phyloP scores from a whole-genome alignment of 2,113 vertebrate genomes.

The Meles meles region DNA sequence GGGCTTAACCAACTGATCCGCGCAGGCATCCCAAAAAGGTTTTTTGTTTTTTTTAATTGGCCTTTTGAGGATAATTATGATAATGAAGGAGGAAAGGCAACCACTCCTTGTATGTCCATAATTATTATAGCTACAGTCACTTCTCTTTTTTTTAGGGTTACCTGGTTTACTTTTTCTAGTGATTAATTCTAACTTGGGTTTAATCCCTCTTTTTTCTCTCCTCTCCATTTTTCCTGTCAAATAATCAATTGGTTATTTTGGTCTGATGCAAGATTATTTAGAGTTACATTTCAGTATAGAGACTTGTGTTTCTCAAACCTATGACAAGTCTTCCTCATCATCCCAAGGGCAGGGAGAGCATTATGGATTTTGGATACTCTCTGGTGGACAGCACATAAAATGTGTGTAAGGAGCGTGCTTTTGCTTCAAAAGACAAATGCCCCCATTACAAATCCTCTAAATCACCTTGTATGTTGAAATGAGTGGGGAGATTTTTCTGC shows the following conservation, averaged over 20 bases:
- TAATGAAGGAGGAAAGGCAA: not conserved
- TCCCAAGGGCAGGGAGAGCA: not conserved
- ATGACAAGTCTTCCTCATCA: not conserved
- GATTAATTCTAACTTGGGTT: not conserved
- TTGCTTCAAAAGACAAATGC: not conserved
- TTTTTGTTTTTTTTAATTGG: not conserved
- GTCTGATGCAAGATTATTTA: not conserved
- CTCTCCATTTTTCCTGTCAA: not conserved
- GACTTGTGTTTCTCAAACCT: not conserved
- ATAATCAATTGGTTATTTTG: not conserved
- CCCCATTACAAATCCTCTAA: not conserved
- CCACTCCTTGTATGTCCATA: not conserved
- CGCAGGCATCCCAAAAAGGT: not conserved
- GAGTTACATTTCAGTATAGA: not conserved
- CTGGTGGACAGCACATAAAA: not conserved
- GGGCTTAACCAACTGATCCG: too few species aligned
- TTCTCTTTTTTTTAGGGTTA: not conserved
- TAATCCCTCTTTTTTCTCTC: not conserved
- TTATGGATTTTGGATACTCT: not conserved
- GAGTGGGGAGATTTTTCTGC: not conserved
- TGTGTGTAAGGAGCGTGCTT: not conserved
- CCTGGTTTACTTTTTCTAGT: not conserved
- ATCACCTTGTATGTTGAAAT: not conserved
- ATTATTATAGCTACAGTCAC: not conserved
- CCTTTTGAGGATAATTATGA: not conserved